Base-by-base conservation (phyloP, 2,888 invertebrate species). In the Amblyteles armatorius region DNA sequence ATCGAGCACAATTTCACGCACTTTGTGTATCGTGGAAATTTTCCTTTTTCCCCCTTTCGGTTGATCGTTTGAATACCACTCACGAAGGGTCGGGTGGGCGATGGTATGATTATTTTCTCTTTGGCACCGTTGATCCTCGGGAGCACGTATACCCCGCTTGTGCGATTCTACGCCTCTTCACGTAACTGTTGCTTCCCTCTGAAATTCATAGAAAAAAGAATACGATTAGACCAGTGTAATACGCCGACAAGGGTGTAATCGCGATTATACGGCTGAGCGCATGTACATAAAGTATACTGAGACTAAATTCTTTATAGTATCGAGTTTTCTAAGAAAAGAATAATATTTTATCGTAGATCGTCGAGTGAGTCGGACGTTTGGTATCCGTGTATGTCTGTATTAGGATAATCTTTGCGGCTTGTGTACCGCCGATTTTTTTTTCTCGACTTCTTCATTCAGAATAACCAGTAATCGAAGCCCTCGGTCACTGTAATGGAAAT, bases 81-180 rank as follows among this genome's bases (percentile, higher is more conserved):
- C 26, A 19, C 55, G 26, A 26, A 69, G 22, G 22, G 5, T 16
- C n/a, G 26, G 26, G 40, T 48, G 22, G 44, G 60, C n/a, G 60
- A 60, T 48, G 74, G 44, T 44, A 74, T 74, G 26, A 63, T 74
- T 74, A 63, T 63, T 74, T 68, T 68, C 13, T 76, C 65, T 76
- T 65, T 52, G 76, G 50, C 76, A 50, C 29, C 63, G 73, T 73
- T 33, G 63, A 68, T n/a, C 48, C 63, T 29, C 63, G 33, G 5
- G 11, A 50, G 29, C 33, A 4, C 19, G 19, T 50, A 26, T 22
- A 26, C 48, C 48, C 7, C 33, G 36, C 57, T 55, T 36, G 72
- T 36, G 40, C 36, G 57, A 57, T 57, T 57, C 26, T 13, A 72
- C 26, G 72, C 57, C 55, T 72, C 26, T 72, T 57, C 60, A 11